Percentiles rank a stretch among this genome's conserved stretches.
These are phyloP conservation scores for Caenorhabditis macrosperma DNA, from an alignment of 2,888 invertebrate species.

Conservation along the genomic window DNA sequence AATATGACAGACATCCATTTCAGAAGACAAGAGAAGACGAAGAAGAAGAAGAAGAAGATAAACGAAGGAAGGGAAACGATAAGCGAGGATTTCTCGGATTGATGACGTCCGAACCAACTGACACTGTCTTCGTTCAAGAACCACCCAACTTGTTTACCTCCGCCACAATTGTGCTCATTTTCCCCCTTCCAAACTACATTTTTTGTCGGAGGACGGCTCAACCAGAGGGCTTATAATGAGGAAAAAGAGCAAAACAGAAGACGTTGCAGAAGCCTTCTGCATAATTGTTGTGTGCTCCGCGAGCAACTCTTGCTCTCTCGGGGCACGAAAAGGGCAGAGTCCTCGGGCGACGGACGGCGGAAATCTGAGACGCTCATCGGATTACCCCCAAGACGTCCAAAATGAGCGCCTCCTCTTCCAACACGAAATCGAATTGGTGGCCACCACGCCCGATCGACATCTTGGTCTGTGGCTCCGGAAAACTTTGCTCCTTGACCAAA, in stretches of 20 bases:
- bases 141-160: neutral
- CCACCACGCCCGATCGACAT: neutral
- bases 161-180: neutral
- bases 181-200: neutral
- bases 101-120: neutral
- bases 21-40: neutral
- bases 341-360: neutral
- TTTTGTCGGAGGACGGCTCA: slow-evolving; percentile 13
- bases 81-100: neutral
- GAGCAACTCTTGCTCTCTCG: neutral
- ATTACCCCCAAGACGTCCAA: slow-evolving; percentile 39
- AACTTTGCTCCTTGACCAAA: slow-evolving; percentile 2
- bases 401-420: slow-evolving; percentile 6
- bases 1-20: slow-evolving; percentile 1
- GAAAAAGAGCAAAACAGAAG: slow-evolving; percentile 31
- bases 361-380: slow-evolving; percentile 46
- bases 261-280: slow-evolving; percentile 26
- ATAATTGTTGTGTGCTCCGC: slow-evolving; percentile 30
- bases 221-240: slow-evolving; percentile 44
- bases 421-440: slow-evolving; percentile 37
- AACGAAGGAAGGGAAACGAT: neutral
- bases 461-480: neutral
- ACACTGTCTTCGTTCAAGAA: neutral
- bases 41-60: neutral
- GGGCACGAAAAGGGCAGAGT: slow-evolving; percentile 31